A percentile compares a stretch with the other conserved stretches of the same genome.
Evolutionary conservation across 92 coral and sea anemone species (phyloP).

Genomic region (Pocillopora meandrina): DNA sequence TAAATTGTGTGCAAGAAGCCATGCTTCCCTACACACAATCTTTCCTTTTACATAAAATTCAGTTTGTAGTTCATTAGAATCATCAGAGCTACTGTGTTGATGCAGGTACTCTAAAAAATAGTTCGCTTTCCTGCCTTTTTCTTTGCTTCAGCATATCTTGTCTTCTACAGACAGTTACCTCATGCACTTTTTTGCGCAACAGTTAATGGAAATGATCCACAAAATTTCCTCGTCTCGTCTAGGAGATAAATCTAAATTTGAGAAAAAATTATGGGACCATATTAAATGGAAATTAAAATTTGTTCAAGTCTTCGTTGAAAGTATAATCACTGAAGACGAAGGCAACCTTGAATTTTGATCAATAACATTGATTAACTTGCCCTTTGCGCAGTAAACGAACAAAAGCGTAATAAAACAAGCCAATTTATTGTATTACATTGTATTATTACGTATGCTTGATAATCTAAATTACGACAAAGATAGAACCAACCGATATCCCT

Average conservation of each 20-base stretch:
- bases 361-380: no score
- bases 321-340: not conserved
- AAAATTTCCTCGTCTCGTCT: slow-evolving; percentile 50
- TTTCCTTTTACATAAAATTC: no score
- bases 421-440: no score
- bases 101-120: slow-evolving; percentile 48
- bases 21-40: no score
- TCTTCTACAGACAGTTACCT: slow-evolving; percentile 39
- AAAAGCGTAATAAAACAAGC: no score
- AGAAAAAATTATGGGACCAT: not conserved
- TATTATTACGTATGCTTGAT: no score
- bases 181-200: slow-evolving; percentile 53
- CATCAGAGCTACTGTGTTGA: slow-evolving; percentile 21
- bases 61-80: no score
- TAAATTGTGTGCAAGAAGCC: slow-evolving; percentile 3
- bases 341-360: no score
- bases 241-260: slow-evolving; percentile 16
- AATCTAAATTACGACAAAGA: no score
- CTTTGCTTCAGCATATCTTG: slow-evolving; percentile 10
- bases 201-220: slow-evolving; percentile 44
- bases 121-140: slow-evolving; percentile 45
- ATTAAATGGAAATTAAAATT: no score
- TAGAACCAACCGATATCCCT: no score
- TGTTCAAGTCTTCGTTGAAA: not conserved
- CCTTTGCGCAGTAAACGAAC: no score